Evolutionary conservation across 2,113 vertebrate species (phyloP), one percentile per base, ranked within the genome.

Genomic region (Cyprinus carpio): DNA sequence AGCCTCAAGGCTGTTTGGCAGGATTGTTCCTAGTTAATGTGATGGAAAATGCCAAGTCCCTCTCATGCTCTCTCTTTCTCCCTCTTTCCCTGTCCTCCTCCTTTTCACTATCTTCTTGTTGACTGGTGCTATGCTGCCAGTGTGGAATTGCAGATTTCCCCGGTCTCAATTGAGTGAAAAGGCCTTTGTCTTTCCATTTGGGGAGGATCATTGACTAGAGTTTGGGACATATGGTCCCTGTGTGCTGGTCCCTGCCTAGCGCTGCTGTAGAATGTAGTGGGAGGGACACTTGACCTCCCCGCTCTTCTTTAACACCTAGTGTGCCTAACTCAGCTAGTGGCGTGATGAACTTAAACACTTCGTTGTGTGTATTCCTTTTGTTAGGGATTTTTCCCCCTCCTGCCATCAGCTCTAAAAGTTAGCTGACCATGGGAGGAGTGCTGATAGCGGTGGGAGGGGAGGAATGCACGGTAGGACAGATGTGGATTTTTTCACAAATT

Each of bases 301-400:
- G 40, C 67, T 86, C 92, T 81, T 92, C 90, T 92, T 93, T 93
- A 91, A 91, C 93, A 91, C 92, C 88, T 93, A 83, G 84, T 78
- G 67, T 87, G 87, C 87, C 87, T 88, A 89, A 75, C 56, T 8
- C 79, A 85, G 87, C 91, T 89, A 91, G 87, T n/a, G 75, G 90
- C 60, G 86, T 92, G 89, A 93, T 94, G 85, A 94, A 94, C 91
- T 95, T 93, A 95, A 95, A 93, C 94, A 94, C 92, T 91, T 93
- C 84, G 92, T 92, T 93, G 89, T 92, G 85, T 29, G 37, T 84
- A 80, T 87, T 79, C 89, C 85, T 56, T 71, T 74, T 49, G 13
- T 25, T 65, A 65, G 87, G 85, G 83, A 71, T 27, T 43, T 64
- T 34, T 71, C 58, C 20, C 15, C 18, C 18, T 31, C 23, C 67